These are phyloP conservation scores for Yasuhikotakia modesta DNA, from an alignment of 2,797 vertebrate species.

Conservation along the genomic window DNA sequence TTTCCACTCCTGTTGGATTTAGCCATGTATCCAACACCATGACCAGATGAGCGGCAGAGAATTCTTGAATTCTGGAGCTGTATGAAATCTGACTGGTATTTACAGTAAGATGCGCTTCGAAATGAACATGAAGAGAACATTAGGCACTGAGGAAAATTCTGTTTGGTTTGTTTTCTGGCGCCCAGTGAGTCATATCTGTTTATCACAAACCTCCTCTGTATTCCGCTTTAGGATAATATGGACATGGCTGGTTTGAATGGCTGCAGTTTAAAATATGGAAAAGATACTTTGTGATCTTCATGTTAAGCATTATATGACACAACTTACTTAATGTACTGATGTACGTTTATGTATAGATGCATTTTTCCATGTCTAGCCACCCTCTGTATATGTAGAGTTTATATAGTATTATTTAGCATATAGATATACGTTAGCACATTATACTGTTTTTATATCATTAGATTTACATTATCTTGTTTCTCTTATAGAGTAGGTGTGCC, in stretches of 20 bases:
- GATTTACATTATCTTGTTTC: constrained; percentile 29
- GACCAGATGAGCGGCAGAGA: constrained; percentile 10
- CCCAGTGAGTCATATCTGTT: constrained; percentile 45
- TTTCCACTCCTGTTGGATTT: constrained; percentile 30
- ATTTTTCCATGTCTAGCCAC: neutral
- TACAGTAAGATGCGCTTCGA: constrained; percentile 31
- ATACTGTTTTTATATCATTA: too few species aligned
- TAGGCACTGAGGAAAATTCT: constrained; percentile 17
- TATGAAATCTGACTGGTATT: constrained; percentile 36
- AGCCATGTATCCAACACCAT: constrained; percentile 15
- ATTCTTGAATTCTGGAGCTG: constrained; percentile 20
- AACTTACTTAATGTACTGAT: neutral
- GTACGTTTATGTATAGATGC: neutral
- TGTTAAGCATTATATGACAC: neutral
- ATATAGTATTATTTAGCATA: neutral
- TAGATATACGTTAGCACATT: too few species aligned
- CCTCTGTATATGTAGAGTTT: neutral
- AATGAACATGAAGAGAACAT: constrained; percentile 37
- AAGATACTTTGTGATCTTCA: neutral
- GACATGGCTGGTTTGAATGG: constrained; percentile 34
- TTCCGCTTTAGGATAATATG: constrained; percentile 26
- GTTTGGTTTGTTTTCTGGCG: constrained; percentile 38
- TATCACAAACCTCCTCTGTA: constrained; percentile 37
- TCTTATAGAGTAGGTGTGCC: constrained; percentile 24
- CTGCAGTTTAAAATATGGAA: neutral